Evolutionary conservation across 2,113 vertebrate genomes (phyloP).

Genomic region (Archilochus colubris): DNA sequence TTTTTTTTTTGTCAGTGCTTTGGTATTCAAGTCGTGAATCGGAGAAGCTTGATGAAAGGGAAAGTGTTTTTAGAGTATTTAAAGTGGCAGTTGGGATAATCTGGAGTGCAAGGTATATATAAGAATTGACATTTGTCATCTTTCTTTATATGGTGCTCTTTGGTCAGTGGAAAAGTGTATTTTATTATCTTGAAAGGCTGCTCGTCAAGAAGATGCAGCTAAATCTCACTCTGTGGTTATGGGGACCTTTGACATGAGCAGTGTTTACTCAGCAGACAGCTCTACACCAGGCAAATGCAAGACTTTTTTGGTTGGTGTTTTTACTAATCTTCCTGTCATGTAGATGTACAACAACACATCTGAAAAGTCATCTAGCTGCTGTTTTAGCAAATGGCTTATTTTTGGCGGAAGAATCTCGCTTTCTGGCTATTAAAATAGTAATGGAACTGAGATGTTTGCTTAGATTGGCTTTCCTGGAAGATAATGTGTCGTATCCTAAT

Average conservation of each 20-base stretch:
- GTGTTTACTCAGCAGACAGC: background rate
- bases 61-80: background rate
- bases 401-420: background rate
- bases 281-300: background rate
- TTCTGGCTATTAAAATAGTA: background rate
- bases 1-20: background rate
- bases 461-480: conserved; percentile 5
- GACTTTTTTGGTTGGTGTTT: background rate
- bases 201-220: background rate
- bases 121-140: background rate
- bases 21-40: background rate
- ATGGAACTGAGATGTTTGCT: background rate
- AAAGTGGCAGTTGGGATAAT: background rate
- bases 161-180: background rate
- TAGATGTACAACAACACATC: background rate
- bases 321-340: background rate
- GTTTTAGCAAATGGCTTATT: background rate
- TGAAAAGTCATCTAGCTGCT: background rate
- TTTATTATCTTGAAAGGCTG: conserved; percentile 19
- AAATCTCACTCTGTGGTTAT: background rate
- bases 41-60: background rate
- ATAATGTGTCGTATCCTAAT: background rate
- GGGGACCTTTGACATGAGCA: background rate
- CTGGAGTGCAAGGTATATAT: background rate
- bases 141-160: background rate